Evolutionary conservation across 2,888 invertebrate species (phyloP).

Genomic region (Elegia similella): DNA sequence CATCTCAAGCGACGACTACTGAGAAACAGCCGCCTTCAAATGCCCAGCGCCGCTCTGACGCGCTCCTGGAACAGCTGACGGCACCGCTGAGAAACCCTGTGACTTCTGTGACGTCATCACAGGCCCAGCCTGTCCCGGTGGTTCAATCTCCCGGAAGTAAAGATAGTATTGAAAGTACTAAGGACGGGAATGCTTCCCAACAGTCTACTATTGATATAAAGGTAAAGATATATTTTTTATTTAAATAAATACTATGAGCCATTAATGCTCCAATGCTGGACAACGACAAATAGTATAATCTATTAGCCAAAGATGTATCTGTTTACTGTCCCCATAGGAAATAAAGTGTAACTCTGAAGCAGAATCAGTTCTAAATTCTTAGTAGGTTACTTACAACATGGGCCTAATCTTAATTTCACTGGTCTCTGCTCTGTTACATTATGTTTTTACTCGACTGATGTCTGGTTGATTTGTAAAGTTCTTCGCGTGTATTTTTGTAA

Average conservation of each 20-base stretch:
- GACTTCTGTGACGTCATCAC: constrained; percentile 45
- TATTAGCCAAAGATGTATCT: no score
- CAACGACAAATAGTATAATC: no score
- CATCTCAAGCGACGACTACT: constrained; percentile 57
- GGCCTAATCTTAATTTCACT: no score
- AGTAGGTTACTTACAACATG: no score
- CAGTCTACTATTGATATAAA: constrained; percentile 66
- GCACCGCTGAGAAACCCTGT: constrained; percentile 63
- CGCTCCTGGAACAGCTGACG: constrained; percentile 69
- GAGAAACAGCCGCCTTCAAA: constrained; percentile 66
- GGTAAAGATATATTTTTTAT: constrained; percentile 36
- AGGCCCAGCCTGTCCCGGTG: constrained; percentile 40
- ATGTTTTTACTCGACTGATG: no score
- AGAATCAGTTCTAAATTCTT: no score
- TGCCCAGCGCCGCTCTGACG: constrained; percentile 71
- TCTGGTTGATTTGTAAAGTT: no score
- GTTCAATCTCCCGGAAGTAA: constrained; percentile 60
- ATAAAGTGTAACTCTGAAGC: no score
- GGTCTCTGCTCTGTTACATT: no score
- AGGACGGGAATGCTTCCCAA: constrained; percentile 57
- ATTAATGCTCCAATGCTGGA: no score
- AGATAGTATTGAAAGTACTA: constrained; percentile 59
- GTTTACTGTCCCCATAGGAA: no score
- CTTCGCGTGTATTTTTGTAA: no score
- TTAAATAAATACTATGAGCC: neutral